Conservation (phyloP, 2,888 invertebrate species). For the Lasioglossum malachurum region DNA sequence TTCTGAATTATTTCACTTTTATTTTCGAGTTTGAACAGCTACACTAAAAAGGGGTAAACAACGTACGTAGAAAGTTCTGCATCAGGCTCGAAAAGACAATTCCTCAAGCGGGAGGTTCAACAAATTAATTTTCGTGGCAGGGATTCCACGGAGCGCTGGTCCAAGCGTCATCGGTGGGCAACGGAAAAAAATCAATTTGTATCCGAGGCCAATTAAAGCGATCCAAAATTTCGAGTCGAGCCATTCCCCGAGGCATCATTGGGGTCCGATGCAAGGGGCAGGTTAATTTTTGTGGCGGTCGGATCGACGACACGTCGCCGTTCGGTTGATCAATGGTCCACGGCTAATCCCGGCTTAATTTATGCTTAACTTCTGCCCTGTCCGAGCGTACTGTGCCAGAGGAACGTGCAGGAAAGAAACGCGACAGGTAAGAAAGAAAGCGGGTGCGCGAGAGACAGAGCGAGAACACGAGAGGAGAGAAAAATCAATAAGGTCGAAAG, state of each 20-base stretch:
- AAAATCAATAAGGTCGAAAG: constrained; percentile 66
- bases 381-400: not conserved
- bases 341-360: constrained; percentile 44
- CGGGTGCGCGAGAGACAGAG: constrained; percentile 12
- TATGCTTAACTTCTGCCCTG: constrained; percentile 34
- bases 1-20: not conserved
- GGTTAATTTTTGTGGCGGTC: not conserved
- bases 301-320: not conserved
- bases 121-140: not conserved
- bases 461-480: constrained; percentile 43
- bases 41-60: not conserved
- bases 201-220: not conserved
- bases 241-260: not conserved
- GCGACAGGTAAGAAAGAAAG: not conserved
- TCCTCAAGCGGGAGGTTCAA: not conserved
- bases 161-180: not conserved
- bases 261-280: not conserved
- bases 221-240: constrained; percentile 10
- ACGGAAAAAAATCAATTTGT: constrained; percentile 5
- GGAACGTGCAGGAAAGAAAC: not conserved
- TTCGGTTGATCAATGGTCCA: constrained; percentile 41
- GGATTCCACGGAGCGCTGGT: not conserved
- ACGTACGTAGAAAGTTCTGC: not conserved
- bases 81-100: not conserved
- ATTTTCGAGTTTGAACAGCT: not conserved